Evolutionary conservation across 2,888 invertebrate genomes (phyloP), one percentile per base, ranked within the genome.

Genomic region (Amiota mariae): DNA sequence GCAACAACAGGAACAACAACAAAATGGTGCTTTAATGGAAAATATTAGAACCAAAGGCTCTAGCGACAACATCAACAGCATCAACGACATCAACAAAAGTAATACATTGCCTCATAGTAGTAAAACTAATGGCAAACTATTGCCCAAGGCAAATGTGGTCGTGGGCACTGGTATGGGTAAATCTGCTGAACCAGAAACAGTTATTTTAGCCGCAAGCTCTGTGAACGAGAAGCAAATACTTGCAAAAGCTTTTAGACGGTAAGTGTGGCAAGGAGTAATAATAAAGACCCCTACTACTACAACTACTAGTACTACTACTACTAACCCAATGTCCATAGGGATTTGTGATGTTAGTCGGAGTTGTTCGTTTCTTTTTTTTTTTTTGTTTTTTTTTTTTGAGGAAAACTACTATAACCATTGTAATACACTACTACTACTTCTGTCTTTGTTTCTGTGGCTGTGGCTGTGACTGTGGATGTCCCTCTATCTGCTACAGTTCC

Each of bases 171-270:
- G 18, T 8, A 4, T 68, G 80, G 78, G 72, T 73, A 75, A 70
- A 74, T 73, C 78, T 59, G 72, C 68, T 88, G 89, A 88, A 90
- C 91, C 88, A 90, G 91, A 88, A 91, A 91, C 88, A 89, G 91
- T 88, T 89, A 91, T 89, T 90, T 82, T 90, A 82, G 87, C 89
- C 77, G 85, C 90, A 70, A 91, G 91, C 84, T 90, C 90, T 76
- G 90, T 87, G 72, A 89, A 89, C 78, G 90, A 90, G 79, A 88
- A 89, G 76, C 86, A 89, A 79, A 87, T 91, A 76, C 84, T 91
- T 66, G 90, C 90, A 74, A 90, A 90, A 76, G 91, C 91, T 79
- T 90, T 89, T 81, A 91, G 91, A 82, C 91, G 91, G 89, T 92
- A 90, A 88, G 88, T 86, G 82, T 36, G 36, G 36, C 36, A 36